phyloP scores from a whole-genome alignment of 2,888 invertebrate genomes.

The Polymixis lichenea region DNA sequence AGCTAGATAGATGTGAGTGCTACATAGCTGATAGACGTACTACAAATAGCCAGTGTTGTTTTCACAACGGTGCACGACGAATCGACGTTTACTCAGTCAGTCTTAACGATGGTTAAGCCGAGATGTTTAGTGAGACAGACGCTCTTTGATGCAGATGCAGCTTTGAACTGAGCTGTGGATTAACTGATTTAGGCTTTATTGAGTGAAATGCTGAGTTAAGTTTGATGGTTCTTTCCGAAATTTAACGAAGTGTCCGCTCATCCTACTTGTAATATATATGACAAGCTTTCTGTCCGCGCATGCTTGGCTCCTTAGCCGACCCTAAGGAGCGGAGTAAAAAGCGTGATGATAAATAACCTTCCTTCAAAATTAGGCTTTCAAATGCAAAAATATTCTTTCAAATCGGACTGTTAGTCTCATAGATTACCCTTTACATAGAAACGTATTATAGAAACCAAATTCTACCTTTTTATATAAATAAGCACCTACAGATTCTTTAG shows the following conservation, averaged over 20 bases:
- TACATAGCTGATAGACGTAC: constrained; percentile 26
- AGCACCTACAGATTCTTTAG: background rate
- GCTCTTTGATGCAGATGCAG: constrained; percentile 53
- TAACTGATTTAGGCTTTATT: constrained; percentile 1
- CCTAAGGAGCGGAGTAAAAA: too few relatives aligned
- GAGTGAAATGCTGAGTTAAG: background rate
- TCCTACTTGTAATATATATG: background rate
- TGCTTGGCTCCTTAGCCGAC: too few relatives aligned
- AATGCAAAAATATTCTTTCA: too few relatives aligned
- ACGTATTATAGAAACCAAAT: too few relatives aligned
- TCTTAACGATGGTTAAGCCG: constrained; percentile 41
- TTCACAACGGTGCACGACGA: constrained; percentile 49
- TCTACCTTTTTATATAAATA: too few relatives aligned
- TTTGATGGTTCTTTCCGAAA: background rate
- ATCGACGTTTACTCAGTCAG: constrained; percentile 53
- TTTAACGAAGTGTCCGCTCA: too few relatives aligned
- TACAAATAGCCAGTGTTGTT: constrained; percentile 38
- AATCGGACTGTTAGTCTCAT: too few relatives aligned
- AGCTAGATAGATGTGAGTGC: constrained; percentile 20
- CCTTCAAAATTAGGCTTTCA: too few relatives aligned
- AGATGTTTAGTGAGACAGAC: constrained; percentile 37
- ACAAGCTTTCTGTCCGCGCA: too few relatives aligned
- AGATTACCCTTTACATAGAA: too few relatives aligned
- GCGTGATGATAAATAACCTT: too few relatives aligned
- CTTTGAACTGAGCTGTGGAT: constrained; percentile 25